Base-by-base conservation (phyloP, 2,888 invertebrate species). In the Heliconius ismenius region DNA sequence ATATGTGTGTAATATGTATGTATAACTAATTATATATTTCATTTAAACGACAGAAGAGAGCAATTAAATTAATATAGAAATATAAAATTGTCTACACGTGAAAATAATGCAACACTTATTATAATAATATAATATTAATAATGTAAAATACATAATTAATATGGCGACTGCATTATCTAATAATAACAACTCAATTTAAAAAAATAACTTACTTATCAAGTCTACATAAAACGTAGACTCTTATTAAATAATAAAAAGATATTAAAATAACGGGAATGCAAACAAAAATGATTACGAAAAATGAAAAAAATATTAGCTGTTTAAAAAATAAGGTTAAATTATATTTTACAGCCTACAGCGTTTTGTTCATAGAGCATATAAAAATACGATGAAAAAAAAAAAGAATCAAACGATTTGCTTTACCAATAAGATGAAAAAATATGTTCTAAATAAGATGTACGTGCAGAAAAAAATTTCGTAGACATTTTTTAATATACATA, bases 201-300 rank as follows among this genome's bases (percentile, higher is more conserved):
- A 62, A 80, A 80, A 80, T 81, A 81, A 81, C 79, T 81, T 81
- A 91, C 89, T 90, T 91, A 92, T 85, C 36, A 87, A 90, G 92
- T 88, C 92, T 92, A 90, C 92, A 88, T 93, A 92, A 92, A 93
- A 94, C 93, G 93, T 91, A 94, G 93, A 89, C 92, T 82, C 84
- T 74, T 84, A 82, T 85, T 87, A 89, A 90, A 86, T 87, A 89
- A 88, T 89, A 89, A 85, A 88, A 86, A 75, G 82, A 88, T 88
- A 86, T 80, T 84, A 87, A 85, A 67, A 74, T 86, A 83, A 84
- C 82, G 82, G 82, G 81, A 83, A 84, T 82, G 81, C 81, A 82
- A 83, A 82, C 74, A 80, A 82, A 77, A 79, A 70, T 68, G 28
- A 32, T 73, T 36, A 9, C 54, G 32, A 39, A 65, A 39, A 74